Conservation (phyloP, 2,888 invertebrate species). For the Psylliodes chrysocephalus region DNA sequence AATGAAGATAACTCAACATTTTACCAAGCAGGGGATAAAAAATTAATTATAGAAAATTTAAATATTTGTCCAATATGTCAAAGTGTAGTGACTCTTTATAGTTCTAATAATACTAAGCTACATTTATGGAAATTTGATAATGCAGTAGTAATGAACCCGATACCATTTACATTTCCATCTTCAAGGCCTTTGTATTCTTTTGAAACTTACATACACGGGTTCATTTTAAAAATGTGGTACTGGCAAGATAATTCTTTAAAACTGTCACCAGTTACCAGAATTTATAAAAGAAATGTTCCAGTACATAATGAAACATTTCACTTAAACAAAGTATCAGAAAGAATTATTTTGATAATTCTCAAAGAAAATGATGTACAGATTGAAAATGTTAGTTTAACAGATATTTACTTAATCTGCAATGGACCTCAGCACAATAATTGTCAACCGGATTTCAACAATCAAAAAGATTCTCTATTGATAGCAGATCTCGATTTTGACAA, state of each 20-base stretch:
- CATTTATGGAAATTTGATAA: constrained; percentile 71
- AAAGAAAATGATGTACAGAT: constrained; percentile 77
- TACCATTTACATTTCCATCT: constrained; percentile 72
- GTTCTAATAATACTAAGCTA: constrained; percentile 65
- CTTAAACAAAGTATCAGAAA: constrained; percentile 65
- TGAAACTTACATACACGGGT: constrained; percentile 74
- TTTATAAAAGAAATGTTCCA: constrained; percentile 45
- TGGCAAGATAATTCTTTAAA: constrained; percentile 67
- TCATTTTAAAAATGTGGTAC: constrained; percentile 86
- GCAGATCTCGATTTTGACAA: constrained; percentile 81
- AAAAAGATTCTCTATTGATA: constrained; percentile 78
- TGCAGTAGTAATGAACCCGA: constrained; percentile 79
- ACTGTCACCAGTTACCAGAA: constrained; percentile 41
- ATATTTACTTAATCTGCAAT: constrained; percentile 78
- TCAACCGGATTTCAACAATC: constrained; percentile 80
- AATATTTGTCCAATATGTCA: constrained; percentile 79
- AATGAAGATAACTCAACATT: constrained; percentile 66
- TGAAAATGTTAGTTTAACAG: constrained; percentile 83
- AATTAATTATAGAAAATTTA: constrained; percentile 76
- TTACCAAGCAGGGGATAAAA: constrained; percentile 68
- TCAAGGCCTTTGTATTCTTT: constrained; percentile 54
- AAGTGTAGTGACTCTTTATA: constrained; percentile 70
- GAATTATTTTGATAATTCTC: constrained; percentile 81
- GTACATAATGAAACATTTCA: constrained; percentile 49
- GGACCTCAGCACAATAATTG: constrained; percentile 65